Base-by-base conservation (phyloP, 2,113 vertebrate species). In the Heterochromis multidens region DNA sequence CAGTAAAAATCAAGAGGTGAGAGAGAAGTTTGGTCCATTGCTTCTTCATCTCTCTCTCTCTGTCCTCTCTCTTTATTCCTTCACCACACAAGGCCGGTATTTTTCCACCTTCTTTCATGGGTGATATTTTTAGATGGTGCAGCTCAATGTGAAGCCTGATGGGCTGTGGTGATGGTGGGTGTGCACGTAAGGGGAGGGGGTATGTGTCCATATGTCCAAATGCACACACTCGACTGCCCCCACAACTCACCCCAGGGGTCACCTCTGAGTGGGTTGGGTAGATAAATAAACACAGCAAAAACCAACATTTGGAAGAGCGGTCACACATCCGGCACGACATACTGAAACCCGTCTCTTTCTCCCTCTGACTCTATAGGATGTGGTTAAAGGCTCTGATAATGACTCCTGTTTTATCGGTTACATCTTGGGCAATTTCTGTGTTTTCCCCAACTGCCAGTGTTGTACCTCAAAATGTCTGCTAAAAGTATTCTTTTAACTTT, bases 1-100 rank as follows among this genome's bases (percentile, higher is more conserved):
- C 96, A 95, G 96, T 95, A 95, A 95, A 93, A 89, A 88, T 84
- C 88, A 88, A 89, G 87, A 94, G 87, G 93, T 91, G 83, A 89
- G 84, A 31, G 83, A 80, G 83, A 25, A 62, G 67, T 81, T 89
- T 77, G 61, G 88, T 56, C 49, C 19, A 7, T 76, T 79, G 37
- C 79, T 77, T 81, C 80, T 85, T 81, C 82, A 89, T 63, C 81
- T 86, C 85, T 82, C 89, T 79, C 63, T 49, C 59, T 81, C 74
- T 80, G 35, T 70, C 46, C 8, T 72, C 76, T 49, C 7, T 78
- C 86, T 91, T 90, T 87, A 31, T 79, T 76, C 37, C 80, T 85
- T 40, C 65, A 84, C 84, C 91, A 78, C 89, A 95, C 92, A 91
- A 90, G 80, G 84, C 90, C 67, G 85, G 81, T 91, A 91, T 90